Evolutionary conservation across 2,888 invertebrate genomes (phyloP), one percentile per base, ranked within the genome.

Genomic region (Strigamia transsilvanica): DNA sequence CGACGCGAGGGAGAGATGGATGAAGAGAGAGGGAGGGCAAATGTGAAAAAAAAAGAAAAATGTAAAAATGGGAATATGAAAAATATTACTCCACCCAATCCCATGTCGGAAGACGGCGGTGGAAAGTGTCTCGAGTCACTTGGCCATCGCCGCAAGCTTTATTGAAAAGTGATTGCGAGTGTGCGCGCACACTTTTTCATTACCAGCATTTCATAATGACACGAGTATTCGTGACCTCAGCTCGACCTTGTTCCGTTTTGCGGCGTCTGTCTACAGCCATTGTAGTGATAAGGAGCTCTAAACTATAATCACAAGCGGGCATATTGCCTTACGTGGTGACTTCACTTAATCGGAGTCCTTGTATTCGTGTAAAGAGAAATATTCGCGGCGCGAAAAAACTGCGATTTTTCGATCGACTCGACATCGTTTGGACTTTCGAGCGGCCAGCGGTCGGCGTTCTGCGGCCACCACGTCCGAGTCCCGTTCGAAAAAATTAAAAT

Each of bases 1-100:
- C 23, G 73, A 73, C 27, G 21, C 32, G 73, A 73, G 73, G 73
- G 73, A 32, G 73, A 73, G 32, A 32, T 73, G 73, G 73, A 23
- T 73, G 32, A 73, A 12, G 73, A 73, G 73, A 15, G 73, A 73
- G 2, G 73, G 73, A 32, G 73, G 32, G 27, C 13, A 18, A 32
- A 73, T 23, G 46, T 46, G 46, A 46, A 46, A 46, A 46, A 46
- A 46, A 46, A 46, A 46, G 15, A 46, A 46, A n/a, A n/a, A 46
- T n/a, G 46, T 46, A 46, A 46, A 46, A 46, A 46, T 46, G 1
- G 15, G 15, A n/a, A 46, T 46, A 46, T 46, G 46, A 12, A 4
- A 46, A 46, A 46, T 46, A 46, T 46, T 46, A 46, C 46, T 46
- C 46, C 46, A 46, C 46, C 46, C 46, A 46, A n/a, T 46, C 46